phyloP scores from a whole-genome alignment of 2,113 vertebrate genomes.

The Bubalus kerabau region DNA sequence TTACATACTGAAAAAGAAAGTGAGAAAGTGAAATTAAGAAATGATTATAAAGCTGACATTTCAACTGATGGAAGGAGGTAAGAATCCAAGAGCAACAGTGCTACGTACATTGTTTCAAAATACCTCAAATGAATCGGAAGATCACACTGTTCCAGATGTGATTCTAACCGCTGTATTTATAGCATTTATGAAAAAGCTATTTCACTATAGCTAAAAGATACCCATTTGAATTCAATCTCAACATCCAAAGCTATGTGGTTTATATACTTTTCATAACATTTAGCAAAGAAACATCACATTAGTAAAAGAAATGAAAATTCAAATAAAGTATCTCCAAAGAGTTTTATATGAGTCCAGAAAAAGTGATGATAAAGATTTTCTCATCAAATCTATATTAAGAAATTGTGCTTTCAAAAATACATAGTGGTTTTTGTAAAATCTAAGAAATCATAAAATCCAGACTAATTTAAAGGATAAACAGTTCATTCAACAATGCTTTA shows the following conservation, averaged over 20 bases:
- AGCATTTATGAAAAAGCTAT: neutral
- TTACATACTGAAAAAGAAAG: conserved; percentile 14
- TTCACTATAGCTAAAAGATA: neutral
- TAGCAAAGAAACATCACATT: neutral
- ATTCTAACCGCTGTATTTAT: neutral
- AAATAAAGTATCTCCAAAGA: neutral
- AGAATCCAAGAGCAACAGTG: neutral
- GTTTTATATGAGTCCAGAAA: conserved; percentile 33
- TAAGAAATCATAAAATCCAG: conserved; percentile 17
- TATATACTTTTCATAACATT: conserved; percentile 10
- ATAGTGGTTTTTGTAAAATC: neutral
- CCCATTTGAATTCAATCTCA: neutral
- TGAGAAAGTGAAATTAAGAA: conserved; percentile 3
- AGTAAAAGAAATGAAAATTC: neutral
- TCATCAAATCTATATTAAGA: neutral
- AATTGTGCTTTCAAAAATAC: neutral
- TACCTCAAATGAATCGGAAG: neutral
- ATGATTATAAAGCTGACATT: conserved; percentile 26
- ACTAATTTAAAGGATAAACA: conserved; percentile 2
- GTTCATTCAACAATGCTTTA: neutral
- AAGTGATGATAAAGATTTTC: conserved; percentile 7
- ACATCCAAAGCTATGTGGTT: neutral
- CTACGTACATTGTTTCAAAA: neutral
- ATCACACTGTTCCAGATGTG: neutral
- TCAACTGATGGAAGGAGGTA: neutral